Evolutionary conservation across 2,113 vertebrate species (phyloP), one percentile per base, ranked within the genome.

Genomic region (Triplophysa dalaica): DNA sequence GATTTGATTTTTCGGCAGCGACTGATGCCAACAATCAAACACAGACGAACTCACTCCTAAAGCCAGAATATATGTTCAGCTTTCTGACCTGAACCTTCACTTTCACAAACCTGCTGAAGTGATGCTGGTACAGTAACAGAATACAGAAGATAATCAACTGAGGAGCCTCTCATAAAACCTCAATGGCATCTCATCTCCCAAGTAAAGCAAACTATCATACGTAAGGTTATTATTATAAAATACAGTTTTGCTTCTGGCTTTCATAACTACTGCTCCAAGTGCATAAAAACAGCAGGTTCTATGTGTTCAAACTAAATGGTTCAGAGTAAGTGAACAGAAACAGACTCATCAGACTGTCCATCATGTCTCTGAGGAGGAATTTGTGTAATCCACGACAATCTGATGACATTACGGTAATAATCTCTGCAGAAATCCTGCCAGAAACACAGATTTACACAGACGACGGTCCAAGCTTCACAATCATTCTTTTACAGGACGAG

Each of bases 1-100:
- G 80, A 86, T 86, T 83, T 83, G 66, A 77, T 74, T 50, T 80
- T 21, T 58, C 17, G 10, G 56, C 22, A 43, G 33, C 48, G 52
- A 65, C 48, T 64, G 43, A 78, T 79, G 81, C 78, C 81, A 81
- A 64, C 9, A 79, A 63, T 68, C 50, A 81, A 76, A 70, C 77
- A 81, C 82, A 64, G 43, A 19, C 17, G 78, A 54, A 19, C 29
- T 29, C 54, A 45, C 76, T 70, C 68, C 54, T 43, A 79, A 66
- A 80, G 16, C 41, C 61, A 64, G 33, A 65, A 78, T 66, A 45
- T 17, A 69, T 2, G 9, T 38, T 19, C 2, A 21, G 16, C 3
- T 50, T 16, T 70, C 43, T 66, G 52, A 24, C 9, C 22, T 8
- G 9, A 41, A n/a, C 52, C 8, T 8, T n/a, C 29, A 2, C 33